Conservation (phyloP, 1,140 invertebrate species). For the Diorhabda carinulata region DNA sequence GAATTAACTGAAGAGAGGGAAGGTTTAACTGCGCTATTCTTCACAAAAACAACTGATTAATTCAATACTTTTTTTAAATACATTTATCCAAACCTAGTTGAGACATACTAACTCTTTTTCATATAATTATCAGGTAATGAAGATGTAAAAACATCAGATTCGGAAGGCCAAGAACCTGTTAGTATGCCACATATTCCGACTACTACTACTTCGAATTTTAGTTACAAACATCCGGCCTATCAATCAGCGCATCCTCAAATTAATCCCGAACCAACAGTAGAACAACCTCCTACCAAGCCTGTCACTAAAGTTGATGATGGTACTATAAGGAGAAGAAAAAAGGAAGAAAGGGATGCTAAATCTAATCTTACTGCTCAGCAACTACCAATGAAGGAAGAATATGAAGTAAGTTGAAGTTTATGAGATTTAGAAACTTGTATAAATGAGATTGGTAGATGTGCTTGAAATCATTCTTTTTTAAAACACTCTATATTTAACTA, state of each 20-base stretch:
- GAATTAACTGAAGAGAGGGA: background rate
- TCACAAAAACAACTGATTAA: too few species aligned
- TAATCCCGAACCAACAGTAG: constrained; percentile 7
- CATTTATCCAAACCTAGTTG: too few species aligned
- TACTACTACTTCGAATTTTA: constrained; percentile 51
- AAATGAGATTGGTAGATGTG: too few species aligned
- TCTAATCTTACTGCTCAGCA: constrained; percentile 43
- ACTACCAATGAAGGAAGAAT: constrained; percentile 36
- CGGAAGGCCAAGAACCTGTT: constrained; percentile 50
- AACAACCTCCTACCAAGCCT: constrained; percentile 1
- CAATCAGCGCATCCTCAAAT: constrained; percentile 64
- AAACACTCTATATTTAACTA: too few species aligned
- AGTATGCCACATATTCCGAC: constrained; percentile 55
- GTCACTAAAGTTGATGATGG: constrained; percentile 27
- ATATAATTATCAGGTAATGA: constrained; percentile 26
- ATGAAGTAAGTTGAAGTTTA: constrained; percentile 26
- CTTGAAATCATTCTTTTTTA: too few species aligned
- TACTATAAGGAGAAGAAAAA: constrained; percentile 66
- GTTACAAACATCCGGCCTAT: constrained; percentile 68
- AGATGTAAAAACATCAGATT: constrained; percentile 35
- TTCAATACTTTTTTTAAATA: too few species aligned
- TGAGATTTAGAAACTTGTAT: too few species aligned
- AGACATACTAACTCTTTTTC: too few species aligned
- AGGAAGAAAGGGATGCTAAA: constrained; percentile 65
- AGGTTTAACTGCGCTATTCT: too few species aligned